These are phyloP conservation scores for Rhincodon typus DNA, from an alignment of 2,797 vertebrate genomes.

Conservation along the genomic window DNA sequence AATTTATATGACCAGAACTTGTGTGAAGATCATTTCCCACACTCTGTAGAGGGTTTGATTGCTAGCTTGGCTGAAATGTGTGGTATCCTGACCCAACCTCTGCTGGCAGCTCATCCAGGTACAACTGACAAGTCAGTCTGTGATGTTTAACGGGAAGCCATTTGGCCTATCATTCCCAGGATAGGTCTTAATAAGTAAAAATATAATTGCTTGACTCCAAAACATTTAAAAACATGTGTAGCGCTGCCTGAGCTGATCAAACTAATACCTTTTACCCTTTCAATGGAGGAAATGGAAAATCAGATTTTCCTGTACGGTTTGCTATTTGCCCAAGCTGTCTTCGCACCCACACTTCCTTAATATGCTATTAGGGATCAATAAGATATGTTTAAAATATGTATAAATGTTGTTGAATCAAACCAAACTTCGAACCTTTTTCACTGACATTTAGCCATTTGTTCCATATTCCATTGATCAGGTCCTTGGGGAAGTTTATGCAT, in stretches of 20 bases:
- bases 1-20: neutral
- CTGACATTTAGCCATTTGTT: neutral
- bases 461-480: neutral
- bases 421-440: too few species aligned
- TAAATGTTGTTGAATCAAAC: too few species aligned
- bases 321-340: neutral
- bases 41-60: neutral
- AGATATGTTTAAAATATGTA: neutral
- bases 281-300: too few species aligned
- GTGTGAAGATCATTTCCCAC: neutral
- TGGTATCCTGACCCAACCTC: slow-evolving; percentile 14
- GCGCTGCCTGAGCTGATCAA: neutral
- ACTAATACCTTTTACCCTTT: neutral
- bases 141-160: neutral
- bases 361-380: neutral
- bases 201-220: too few species aligned
- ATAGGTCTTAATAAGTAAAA: neutral
- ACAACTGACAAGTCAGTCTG: neutral
- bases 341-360: neutral
- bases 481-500: too few species aligned
- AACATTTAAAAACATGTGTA: neutral
- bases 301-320: neutral
- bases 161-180: neutral
- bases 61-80: neutral
- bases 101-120: neutral